phyloP scores from a whole-genome alignment of 2,113 vertebrate genomes.

The Lagenorhynchus albirostris region DNA sequence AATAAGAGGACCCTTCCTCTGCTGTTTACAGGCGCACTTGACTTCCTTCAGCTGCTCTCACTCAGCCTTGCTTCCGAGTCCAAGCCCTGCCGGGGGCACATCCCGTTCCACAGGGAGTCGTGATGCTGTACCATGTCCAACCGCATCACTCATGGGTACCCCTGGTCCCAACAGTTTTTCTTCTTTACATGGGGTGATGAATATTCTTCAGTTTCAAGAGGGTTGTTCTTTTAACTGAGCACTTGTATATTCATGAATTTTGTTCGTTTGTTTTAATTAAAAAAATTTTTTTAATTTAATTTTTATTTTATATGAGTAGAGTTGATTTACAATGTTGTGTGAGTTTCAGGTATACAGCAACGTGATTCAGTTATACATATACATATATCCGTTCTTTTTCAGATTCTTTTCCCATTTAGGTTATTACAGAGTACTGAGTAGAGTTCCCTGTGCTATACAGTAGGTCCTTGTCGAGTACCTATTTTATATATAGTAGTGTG shows the following conservation, averaged over 20 bases:
- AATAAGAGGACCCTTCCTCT: background rate
- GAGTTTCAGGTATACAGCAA: background rate
- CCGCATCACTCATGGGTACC: no score
- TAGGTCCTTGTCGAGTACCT: background rate
- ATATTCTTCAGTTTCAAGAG: background rate
- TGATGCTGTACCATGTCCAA: no score
- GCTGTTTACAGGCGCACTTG: background rate
- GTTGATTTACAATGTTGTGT: background rate
- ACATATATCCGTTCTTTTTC: background rate
- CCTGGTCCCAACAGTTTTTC: background rate
- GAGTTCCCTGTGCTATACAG: background rate
- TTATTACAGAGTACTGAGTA: background rate
- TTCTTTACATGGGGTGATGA: background rate
- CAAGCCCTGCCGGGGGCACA: no score
- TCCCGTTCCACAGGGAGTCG: no score
- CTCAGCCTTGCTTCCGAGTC: background rate
- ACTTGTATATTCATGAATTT: background rate
- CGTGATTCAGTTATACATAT: accelerated
- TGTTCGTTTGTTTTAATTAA: background rate
- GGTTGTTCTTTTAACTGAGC: background rate
- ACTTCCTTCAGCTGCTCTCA: background rate
- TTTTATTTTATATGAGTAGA: background rate
- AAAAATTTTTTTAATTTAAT: no score
- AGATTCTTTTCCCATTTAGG: background rate
- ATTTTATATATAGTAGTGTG: background rate